Evolutionary conservation across 2,113 vertebrate species (phyloP).

Genomic region (Pithys albifrons): DNA sequence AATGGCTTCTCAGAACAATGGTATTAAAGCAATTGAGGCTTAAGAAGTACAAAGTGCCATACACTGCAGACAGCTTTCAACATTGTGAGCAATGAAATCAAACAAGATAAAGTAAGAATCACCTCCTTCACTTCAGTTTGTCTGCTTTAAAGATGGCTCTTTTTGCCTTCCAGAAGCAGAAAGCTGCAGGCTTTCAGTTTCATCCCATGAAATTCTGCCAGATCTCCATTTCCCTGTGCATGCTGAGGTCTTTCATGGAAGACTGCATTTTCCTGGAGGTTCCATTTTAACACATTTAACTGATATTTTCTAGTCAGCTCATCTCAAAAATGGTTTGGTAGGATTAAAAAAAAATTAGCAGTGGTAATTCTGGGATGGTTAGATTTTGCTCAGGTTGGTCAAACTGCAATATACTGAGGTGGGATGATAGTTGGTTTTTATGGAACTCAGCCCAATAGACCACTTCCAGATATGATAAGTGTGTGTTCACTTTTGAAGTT

Average conservation of each 20-base stretch:
- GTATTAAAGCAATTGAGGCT: conserved; percentile 17
- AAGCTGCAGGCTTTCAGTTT: not conserved
- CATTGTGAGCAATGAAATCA: conserved; percentile 7
- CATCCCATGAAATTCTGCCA: not conserved
- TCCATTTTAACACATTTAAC: not conserved
- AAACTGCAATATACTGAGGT: not conserved
- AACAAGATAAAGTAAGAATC: conserved; percentile 41
- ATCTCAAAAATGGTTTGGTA: not conserved
- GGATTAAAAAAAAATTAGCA: not conserved
- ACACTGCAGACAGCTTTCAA: conserved; percentile 5
- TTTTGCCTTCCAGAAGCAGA: not conserved
- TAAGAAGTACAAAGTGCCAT: conserved; percentile 41
- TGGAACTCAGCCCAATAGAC: not conserved
- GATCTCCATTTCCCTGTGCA: not conserved
- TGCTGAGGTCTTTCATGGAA: not conserved
- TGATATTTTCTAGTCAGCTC: not conserved
- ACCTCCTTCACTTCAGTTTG: not conserved
- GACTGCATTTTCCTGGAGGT: not conserved
- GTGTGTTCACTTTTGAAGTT: not conserved
- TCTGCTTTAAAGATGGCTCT: not conserved
- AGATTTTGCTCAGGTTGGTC: not conserved
- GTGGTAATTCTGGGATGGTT: not conserved
- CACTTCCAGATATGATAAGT: not conserved
- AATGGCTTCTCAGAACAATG: conserved; percentile 47
- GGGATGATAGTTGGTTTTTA: not conserved